Evolutionary conservation across 2,888 invertebrate genomes (phyloP), one percentile per base, ranked within the genome.

Genomic region (Syritta pipiens): DNA sequence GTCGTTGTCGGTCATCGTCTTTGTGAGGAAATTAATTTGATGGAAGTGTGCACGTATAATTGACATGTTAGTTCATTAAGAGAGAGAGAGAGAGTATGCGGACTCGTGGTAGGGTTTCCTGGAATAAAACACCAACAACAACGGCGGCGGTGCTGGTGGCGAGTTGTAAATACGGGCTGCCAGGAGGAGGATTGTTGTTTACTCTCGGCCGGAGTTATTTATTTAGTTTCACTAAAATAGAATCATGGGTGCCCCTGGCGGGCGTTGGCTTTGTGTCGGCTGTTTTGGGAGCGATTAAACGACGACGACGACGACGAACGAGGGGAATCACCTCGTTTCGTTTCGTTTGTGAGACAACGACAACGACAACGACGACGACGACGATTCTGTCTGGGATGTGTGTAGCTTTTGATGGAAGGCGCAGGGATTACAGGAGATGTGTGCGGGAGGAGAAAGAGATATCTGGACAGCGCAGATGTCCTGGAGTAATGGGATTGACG

Each of bases 31-130:
- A 59, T 49, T 59, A 57, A 59, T 40, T 68, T 49, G 32, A 68
- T 57, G 40, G 17, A 59, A 40, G 42, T 40, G 57, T 68, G 24
- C 48, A 49, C 49, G 57, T 59, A 69, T 69, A 69, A 60, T 69
- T 69, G 68, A 69, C 68, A 69, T 69, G 68, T 49, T 44, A 51
- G 59, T 69, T 51, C 68, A 69, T 69, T 59, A 69, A 60, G 42
- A 24, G 40, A 17, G 40, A 22, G 26, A 22, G 30, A 60, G 42
- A 24, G 40, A 17, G 40, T 20, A 26, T 30, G 30, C 14, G 24
- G 14, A 24, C 6, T 37, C 37, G 30, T 42, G n/a, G 42, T 30
- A 3, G 30, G 40, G 37, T 59, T 59, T 55, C 40, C 24, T 9
- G 28, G 55, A 46, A 57, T 35, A 42, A 30, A 20, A 48, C 9